Evolutionary conservation across 1,140 invertebrate species (phyloP).

Genomic region (Bacillus rossius): DNA sequence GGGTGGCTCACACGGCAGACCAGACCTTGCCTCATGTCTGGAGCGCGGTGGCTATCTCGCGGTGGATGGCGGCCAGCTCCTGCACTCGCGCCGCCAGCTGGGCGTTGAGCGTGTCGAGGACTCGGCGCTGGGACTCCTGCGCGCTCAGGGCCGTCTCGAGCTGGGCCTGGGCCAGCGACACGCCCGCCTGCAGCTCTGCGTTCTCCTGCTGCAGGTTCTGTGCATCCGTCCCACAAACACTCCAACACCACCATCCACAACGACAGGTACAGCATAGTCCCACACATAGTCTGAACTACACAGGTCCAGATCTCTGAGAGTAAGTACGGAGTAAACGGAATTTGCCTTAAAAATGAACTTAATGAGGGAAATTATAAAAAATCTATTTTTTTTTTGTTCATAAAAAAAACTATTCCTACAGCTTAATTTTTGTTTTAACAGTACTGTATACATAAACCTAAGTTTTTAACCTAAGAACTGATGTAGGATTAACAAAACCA

Average conservation of each 20-base stretch:
- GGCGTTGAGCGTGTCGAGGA: constrained; percentile 77
- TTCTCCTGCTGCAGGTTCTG: constrained; percentile 67
- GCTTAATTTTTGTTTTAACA: too few species aligned
- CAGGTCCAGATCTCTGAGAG: too few species aligned
- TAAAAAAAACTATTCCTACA: too few species aligned
- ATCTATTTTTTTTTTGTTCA: too few species aligned
- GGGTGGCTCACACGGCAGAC: too few species aligned
- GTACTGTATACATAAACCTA: too few species aligned
- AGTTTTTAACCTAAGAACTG: too few species aligned
- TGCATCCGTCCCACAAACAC: constrained; percentile 13
- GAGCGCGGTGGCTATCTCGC: constrained; percentile 72
- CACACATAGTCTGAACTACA: background rate
- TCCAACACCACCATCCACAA: background rate
- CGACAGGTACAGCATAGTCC: background rate
- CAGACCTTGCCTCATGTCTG: constrained; percentile 56
- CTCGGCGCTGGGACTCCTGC: constrained; percentile 78
- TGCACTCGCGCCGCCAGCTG: constrained; percentile 79
- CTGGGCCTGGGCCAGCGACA: constrained; percentile 73
- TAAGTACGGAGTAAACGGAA: background rate
- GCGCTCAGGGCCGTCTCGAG: constrained; percentile 72
- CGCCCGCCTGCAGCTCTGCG: constrained; percentile 60
- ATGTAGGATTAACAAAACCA: too few species aligned
- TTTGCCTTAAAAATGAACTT: background rate
- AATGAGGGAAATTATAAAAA: background rate
- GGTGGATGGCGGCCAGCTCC: constrained; percentile 78